Percentiles rank a stretch among this genome's conserved stretches.
Evolutionary conservation across 2,113 vertebrate genomes (phyloP).

Genomic region (Channa argus): DNA sequence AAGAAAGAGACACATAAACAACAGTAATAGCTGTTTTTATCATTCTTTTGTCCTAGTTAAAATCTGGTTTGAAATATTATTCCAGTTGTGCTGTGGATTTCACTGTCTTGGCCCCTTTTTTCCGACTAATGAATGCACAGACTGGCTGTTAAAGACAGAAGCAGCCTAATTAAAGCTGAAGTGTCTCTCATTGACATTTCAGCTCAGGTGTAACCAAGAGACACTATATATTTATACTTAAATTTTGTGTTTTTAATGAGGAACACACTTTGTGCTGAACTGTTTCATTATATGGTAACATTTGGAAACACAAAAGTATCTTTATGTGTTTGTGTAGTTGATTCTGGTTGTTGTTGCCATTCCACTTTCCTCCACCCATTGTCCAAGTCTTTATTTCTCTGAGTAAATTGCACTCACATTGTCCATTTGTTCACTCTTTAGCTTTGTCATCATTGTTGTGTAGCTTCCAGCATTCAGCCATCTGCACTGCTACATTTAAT

Average conservation of each 20-base stretch:
- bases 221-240: background rate
- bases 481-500: slow-evolving; percentile 57
- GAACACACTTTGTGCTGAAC: slow-evolving; percentile 18
- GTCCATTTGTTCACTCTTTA: slow-evolving; percentile 50
- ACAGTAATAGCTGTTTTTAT: slow-evolving; percentile 50
- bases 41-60: slow-evolving; percentile 39
- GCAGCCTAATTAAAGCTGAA: slow-evolving; percentile 44
- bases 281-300: slow-evolving; percentile 10
- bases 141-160: slow-evolving; percentile 35
- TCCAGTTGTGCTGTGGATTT: slow-evolving; percentile 36
- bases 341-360: slow-evolving; percentile 50
- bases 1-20: slow-evolving; percentile 24
- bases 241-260: slow-evolving; percentile 34
- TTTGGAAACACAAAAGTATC: slow-evolving; percentile 17
- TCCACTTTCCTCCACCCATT: slow-evolving; percentile 60
- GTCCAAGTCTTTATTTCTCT: slow-evolving; percentile 63
- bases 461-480: slow-evolving; percentile 54
- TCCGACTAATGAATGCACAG: slow-evolving; percentile 45
- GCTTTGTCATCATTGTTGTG: slow-evolving; percentile 43
- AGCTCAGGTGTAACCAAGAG: slow-evolving; percentile 21
- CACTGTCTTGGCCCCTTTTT: slow-evolving; percentile 9
- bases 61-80: slow-evolving; percentile 48
- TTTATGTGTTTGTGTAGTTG: slow-evolving; percentile 25
- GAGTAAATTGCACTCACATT: slow-evolving; percentile 58
- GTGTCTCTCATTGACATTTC: slow-evolving; percentile 46